phyloP scores from a whole-genome alignment of 2,113 vertebrate genomes.

The Thermophis baileyi region DNA sequence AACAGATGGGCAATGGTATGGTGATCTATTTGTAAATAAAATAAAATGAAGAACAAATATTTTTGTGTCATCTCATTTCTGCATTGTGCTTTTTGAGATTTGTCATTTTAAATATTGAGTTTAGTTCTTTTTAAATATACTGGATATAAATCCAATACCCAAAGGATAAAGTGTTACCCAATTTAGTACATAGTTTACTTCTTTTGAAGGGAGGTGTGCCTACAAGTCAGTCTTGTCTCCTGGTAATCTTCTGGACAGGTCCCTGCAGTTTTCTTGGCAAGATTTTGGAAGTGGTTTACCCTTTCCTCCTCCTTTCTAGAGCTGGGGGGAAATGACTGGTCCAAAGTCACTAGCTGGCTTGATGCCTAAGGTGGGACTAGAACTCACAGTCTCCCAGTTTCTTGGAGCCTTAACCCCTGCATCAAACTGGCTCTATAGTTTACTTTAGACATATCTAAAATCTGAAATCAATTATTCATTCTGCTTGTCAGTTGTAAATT shows the following conservation, averaged over 20 bases:
- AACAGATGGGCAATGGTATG: conserved; percentile 35
- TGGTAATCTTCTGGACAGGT: neutral
- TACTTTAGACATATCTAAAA: neutral
- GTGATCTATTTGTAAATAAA: conserved; percentile 50
- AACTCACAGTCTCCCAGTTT: neutral
- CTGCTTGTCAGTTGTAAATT: neutral
- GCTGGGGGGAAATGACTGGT: neutral
- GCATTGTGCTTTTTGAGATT: neutral
- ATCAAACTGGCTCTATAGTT: neutral
- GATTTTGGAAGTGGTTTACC: neutral
- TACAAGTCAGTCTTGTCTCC: neutral
- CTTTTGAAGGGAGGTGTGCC: neutral
- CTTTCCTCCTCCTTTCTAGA: neutral
- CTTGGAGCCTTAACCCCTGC: neutral
- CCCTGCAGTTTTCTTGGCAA: neutral
- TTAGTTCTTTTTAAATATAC: conserved; percentile 10
- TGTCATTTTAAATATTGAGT: conserved; percentile 4
- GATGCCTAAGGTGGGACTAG: neutral
- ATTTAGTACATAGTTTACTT: neutral
- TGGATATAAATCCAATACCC: neutral
- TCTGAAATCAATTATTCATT: neutral
- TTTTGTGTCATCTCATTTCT: conserved; percentile 18
- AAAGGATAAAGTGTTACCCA: neutral
- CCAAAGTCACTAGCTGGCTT: neutral
- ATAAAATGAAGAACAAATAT: conserved; percentile 35